A percentile compares a stretch with the other conserved stretches of the same genome.
These are phyloP conservation scores for Actinia tenebrosa DNA, from an alignment of 64 coral and sea anemone genomes.

Conservation along the genomic window DNA sequence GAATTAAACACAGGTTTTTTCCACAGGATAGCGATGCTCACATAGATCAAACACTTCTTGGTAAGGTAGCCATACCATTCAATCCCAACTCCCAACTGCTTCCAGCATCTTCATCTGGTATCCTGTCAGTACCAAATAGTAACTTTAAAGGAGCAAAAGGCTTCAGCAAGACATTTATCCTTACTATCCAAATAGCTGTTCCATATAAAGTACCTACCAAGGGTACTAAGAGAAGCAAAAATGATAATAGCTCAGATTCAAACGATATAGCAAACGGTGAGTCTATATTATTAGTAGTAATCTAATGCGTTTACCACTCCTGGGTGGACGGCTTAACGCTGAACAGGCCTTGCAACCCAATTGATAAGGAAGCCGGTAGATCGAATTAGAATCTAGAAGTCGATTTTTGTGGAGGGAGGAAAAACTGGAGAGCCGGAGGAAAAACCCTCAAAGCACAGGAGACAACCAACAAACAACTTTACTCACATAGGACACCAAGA, in stretches of 20 bases:
- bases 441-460: too few relatives aligned
- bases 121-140: constrained; percentile 72
- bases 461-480: too few relatives aligned
- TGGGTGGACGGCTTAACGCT: too few relatives aligned
- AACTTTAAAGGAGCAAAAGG: constrained; percentile 68
- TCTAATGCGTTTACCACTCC: background rate
- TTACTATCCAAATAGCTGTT: constrained; percentile 82
- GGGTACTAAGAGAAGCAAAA: constrained; percentile 37
- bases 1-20: background rate
- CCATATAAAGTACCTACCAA: constrained; percentile 58
- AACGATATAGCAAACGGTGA: background rate
- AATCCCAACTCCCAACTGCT: constrained; percentile 87
- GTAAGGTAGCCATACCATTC: constrained; percentile 74
- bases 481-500: too few relatives aligned
- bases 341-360: too few relatives aligned
- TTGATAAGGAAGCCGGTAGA: too few relatives aligned
- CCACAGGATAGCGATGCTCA: constrained; percentile 73
- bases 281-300: background rate
- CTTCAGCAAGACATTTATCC: constrained; percentile 69
- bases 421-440: too few relatives aligned
- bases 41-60: constrained; percentile 67
- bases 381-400: too few relatives aligned
- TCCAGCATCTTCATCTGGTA: constrained; percentile 59
- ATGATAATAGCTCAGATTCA: background rate
- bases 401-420: too few relatives aligned